Evolutionary conservation across 2,888 invertebrate species (phyloP), one percentile per base, ranked within the genome.

Genomic region (Perithous albicinctus): DNA sequence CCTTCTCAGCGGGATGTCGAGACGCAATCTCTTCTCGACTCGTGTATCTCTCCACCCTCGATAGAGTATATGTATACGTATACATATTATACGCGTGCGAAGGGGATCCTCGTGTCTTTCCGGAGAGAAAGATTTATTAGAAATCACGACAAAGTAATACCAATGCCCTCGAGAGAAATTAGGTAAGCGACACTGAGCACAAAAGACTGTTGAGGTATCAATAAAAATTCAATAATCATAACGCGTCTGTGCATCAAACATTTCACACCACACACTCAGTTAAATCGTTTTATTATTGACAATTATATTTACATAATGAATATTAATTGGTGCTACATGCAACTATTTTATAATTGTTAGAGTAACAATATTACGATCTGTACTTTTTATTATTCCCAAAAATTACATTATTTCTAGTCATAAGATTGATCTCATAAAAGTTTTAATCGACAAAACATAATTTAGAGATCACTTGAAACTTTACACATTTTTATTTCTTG

Each of bases 111-210:
- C 86, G 87, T 86, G 89, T 88, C 89, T 89, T 90, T 88, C 87
- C 89, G 87, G 87, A 86, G 88, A 89, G 87, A 89, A 88, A 89
- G 90, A 90, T 91, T 91, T 91, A 91, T 91, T 90, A 88, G 89
- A 87, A 91, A 91, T 91, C 89, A 88, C 90, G 86, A 89, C 88
- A 88, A 89, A 88, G 89, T 88, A 90, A 90, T 88, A 87, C 66
- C 82, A 75, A 75, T 75, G 61, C 83, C 79, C 80, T 80, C 59
- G 80, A 80, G 77, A 82, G 75, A 78, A 82, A 82, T 82, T 78
- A 75, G 69, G 51, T 66, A 66, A 75, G 61, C 72, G 26, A 15
- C 43, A 61, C 51, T 78, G 56, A 51, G 70, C 66, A 75, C 64
- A 54, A 46, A 43, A 26, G 54, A 56, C 29, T 69, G 23, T 18